phyloP scores from a whole-genome alignment of 2,888 invertebrate species.

The Rhagonycha fulva region DNA sequence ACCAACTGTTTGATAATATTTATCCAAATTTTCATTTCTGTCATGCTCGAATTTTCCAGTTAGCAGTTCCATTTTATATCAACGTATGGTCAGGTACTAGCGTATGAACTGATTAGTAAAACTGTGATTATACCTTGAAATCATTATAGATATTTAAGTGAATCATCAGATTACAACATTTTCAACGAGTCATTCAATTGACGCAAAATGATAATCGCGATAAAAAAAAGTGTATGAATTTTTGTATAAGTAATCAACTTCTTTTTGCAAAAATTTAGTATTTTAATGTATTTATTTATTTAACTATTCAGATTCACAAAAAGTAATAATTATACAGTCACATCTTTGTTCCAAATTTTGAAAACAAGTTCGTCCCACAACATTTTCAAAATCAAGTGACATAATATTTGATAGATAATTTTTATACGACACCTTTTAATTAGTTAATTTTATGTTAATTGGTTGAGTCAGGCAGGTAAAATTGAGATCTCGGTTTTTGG shows the following conservation, averaged over 20 bases:
- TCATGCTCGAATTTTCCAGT: constrained; percentile 67
- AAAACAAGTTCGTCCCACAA: too few relatives aligned
- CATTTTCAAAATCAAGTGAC: not conserved
- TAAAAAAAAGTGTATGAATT: too few relatives aligned
- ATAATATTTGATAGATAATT: not conserved
- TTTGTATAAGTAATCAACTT: too few relatives aligned
- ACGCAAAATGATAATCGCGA: not conserved
- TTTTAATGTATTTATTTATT: too few relatives aligned
- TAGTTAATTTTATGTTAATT: not conserved
- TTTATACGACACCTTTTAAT: not conserved
- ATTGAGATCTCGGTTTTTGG: not conserved
- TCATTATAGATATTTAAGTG: not conserved
- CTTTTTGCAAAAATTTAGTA: too few relatives aligned
- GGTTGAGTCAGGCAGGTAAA: not conserved
- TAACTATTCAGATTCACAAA: too few relatives aligned
- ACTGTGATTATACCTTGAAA: not conserved
- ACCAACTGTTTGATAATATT: constrained; percentile 67
- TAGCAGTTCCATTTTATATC: constrained; percentile 39
- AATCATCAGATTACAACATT: not conserved
- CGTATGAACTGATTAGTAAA: not conserved
- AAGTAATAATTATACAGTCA: too few relatives aligned
- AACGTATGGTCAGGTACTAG: too few relatives aligned
- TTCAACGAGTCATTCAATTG: not conserved
- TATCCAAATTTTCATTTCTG: constrained; percentile 68
- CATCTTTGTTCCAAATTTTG: too few relatives aligned